Evolutionary conservation across 2,888 invertebrate species (phyloP), one percentile per base, ranked within the genome.

Genomic region (Hypercompe scribonia): DNA sequence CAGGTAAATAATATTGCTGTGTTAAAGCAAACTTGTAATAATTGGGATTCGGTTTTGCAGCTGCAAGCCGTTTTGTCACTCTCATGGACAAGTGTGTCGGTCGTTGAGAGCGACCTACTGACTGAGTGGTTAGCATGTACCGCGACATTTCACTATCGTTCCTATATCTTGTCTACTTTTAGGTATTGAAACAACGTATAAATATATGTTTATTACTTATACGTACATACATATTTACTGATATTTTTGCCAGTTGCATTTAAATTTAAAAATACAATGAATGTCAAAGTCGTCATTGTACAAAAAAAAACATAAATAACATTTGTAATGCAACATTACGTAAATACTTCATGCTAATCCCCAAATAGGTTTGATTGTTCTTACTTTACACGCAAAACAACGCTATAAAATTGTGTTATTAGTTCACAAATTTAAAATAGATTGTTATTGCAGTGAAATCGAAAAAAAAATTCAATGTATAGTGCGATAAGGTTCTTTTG

Each of bases 61-160:
- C 85, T 86, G 89, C 86, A 88, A 85, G 87, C 84, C 78, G 84
- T 88, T 92, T 92, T 91, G 90, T 91, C 89, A 92, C 86, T 90
- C 86, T 90, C 87, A 80, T 90, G 88, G 88, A 85, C 92, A 93
- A 93, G 93, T 93, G 90, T 93, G 94, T 88, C 93, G 90, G 81
- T 80, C 86, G 86, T 87, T 86, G 89, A 87, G 88, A 87, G 90
- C 90, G 91, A 92, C 92, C 92, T 88, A 91, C 91, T 93, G 92
- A 91, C 90, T 90, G 87, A 83, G 84, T 82, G 81, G 82, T 85
- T 84, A 86, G 87, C 87, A 85, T 87, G 85, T 84, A 83, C 82
- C 84, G 82, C 85, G 88, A 90, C 90, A 90, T 91, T 93, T 93
- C 91, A 93, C 93, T 92, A 92, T 92, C 91, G 81, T 89, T 89